phyloP scores from a whole-genome alignment of 2,888 invertebrate genomes.

The Macaria liturata region DNA sequence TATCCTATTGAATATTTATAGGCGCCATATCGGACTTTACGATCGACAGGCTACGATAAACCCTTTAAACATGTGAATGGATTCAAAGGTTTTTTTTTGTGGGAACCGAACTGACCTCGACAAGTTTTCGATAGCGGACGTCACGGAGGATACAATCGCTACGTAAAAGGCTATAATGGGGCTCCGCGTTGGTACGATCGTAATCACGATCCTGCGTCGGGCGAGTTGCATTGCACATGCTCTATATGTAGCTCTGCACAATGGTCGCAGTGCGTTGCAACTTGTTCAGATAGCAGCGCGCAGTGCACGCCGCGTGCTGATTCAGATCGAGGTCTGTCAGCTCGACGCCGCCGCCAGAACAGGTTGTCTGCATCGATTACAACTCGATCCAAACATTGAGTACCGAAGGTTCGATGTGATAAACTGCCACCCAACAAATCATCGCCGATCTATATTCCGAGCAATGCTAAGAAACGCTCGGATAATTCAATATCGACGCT shows the following conservation, averaged over 20 bases:
- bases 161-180: conserved; percentile 66
- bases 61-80: conserved; percentile 59
- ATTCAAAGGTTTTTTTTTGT: conserved; percentile 49
- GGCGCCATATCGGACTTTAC: conserved; percentile 42
- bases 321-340: conserved; percentile 72
- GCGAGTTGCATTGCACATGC: background rate
- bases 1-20: conserved; percentile 54
- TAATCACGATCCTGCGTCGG: conserved; percentile 45
- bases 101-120: conserved; percentile 63
- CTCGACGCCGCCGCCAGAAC: conserved; percentile 45
- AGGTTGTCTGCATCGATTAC: conserved; percentile 50
- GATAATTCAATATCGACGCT: conserved; percentile 53
- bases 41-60: conserved; percentile 49
- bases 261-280: conserved; percentile 47
- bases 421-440: conserved; percentile 17
- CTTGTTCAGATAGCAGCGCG: conserved; percentile 57
- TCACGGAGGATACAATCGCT: conserved; percentile 67
- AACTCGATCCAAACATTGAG: conserved; percentile 53
- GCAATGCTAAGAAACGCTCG: conserved; percentile 25
- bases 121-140: conserved; percentile 63
- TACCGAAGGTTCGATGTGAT: conserved; percentile 15
- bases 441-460: conserved; percentile 19
- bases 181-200: conserved; percentile 59
- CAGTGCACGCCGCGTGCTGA: conserved; percentile 67
- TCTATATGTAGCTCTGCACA: no score